Base-by-base conservation (phyloP, 1,140 invertebrate species). In the Trichoplusia ni region DNA sequence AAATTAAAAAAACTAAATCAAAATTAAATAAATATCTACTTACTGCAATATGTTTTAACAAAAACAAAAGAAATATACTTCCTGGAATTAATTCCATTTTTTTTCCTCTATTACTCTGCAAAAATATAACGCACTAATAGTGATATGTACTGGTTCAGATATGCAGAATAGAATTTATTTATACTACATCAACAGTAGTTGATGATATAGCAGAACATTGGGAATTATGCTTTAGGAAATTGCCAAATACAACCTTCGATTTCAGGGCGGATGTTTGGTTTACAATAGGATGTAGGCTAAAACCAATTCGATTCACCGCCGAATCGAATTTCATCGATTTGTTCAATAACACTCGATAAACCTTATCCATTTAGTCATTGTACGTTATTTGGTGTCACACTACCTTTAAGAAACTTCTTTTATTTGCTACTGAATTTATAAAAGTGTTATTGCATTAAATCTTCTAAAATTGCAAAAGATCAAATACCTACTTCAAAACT, bases 241-340 rank as follows among this genome's bases (percentile, higher is more conserved):
- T n/a, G n/a, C n/a, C n/a, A 49, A 31, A 23, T 14, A n/a, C 46
- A 29, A 49, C 46, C 46, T 49, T 49, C 46, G 46, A 49, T 49
- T 49, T 49, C 0, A 4, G 9, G 29, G 2, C 46, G 46, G 46
- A 49, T 18, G 13, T 31, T 9, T 19, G 25, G 7, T 40, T 49
- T 31, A 49, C 46, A 49, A 49, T 49, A 29, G 46, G 6, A 16
- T 9, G 7, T 3, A 8, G 9, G 16, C 37, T 40, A 40, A 16
- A 31, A 29, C 23, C 27, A n/a, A 33, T 33, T 33, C 29, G 46
- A 49, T 49, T 49, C 14, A 1, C 8, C 14, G 14, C 23, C 29
- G 18, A 49, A 31, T 29, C 46, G 11, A 49, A 49, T 49, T 49
- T 2, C 2, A 13, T 29, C 1, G 13, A 47, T 14, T 8, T 18